A percentile compares a stretch with the other conserved stretches of the same genome.
Conservation (phyloP, 1,140 invertebrate genomes). For the Gonioctena quinquepunctata region DNA sequence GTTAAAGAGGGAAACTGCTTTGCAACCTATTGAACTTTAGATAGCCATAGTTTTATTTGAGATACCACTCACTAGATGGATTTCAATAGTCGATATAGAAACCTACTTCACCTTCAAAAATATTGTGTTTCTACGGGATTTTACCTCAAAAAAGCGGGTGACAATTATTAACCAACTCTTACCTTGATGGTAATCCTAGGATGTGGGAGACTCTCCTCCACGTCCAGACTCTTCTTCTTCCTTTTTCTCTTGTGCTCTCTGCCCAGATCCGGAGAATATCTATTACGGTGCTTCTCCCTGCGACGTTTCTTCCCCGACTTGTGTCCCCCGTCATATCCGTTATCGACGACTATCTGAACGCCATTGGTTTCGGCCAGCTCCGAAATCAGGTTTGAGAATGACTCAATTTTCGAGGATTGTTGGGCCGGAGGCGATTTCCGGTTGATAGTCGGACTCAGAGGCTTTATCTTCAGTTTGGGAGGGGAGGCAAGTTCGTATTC, state of each 20-base stretch:
- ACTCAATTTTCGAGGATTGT: background rate
- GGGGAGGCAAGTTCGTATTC: slow-evolving; percentile 54
- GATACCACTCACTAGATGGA: too few species aligned
- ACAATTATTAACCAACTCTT: too few species aligned
- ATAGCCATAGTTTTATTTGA: too few species aligned
- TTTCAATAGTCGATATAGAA: too few species aligned
- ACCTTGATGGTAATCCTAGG: slow-evolving; percentile 79
- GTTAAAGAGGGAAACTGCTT: too few species aligned
- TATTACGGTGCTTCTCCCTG: slow-evolving; percentile 70
- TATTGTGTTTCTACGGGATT: too few species aligned
- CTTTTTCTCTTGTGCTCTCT: slow-evolving; percentile 72
- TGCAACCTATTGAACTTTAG: too few species aligned
- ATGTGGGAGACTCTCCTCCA: slow-evolving; percentile 64
- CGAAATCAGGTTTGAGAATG: background rate
- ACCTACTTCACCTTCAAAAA: too few species aligned
- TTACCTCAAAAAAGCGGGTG: too few species aligned
- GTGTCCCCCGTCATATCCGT: slow-evolving; percentile 32
- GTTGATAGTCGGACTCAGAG: slow-evolving; percentile 49
- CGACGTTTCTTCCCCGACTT: slow-evolving; percentile 64
- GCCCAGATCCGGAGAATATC: slow-evolving; percentile 66
- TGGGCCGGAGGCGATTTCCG: background rate
- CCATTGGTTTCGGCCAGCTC: slow-evolving; percentile 19
- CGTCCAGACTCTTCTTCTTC: slow-evolving; percentile 73
- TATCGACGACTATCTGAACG: slow-evolving; percentile 33
- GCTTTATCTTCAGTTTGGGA: slow-evolving; percentile 66